phyloP scores from a whole-genome alignment of 2,888 invertebrate species.

The Gerris lacustris region DNA sequence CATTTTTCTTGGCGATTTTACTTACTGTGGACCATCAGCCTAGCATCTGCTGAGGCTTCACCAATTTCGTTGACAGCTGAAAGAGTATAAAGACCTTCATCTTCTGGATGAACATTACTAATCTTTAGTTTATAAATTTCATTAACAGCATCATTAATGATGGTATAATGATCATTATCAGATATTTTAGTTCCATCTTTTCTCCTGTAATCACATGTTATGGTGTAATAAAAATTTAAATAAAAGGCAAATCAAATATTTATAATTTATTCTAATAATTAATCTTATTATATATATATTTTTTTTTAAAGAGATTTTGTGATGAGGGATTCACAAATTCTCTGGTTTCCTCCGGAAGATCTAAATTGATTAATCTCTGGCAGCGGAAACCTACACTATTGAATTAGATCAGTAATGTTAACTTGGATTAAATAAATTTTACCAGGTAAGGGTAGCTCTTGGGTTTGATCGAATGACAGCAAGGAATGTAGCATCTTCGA shows the following conservation, averaged over 20 bases:
- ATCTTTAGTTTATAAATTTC: slow-evolving; percentile 59
- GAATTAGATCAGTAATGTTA: too few species aligned
- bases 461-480: slow-evolving; percentile 81
- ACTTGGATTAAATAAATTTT: slow-evolving; percentile 19
- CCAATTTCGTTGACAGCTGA: slow-evolving; percentile 67
- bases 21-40: slow-evolving; percentile 61
- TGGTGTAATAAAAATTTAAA: too few species aligned
- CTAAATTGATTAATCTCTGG: too few species aligned
- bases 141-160: slow-evolving; percentile 48
- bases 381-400: too few species aligned
- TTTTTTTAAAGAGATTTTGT: too few species aligned
- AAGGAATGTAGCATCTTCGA: slow-evolving; percentile 63
- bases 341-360: too few species aligned
- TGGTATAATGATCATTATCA: slow-evolving; percentile 45
- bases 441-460: slow-evolving; percentile 76
- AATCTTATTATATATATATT: neutral
- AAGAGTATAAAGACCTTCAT: slow-evolving; percentile 66
- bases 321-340: too few species aligned
- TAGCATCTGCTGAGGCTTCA: slow-evolving; percentile 54
- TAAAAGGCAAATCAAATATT: neutral
- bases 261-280: neutral
- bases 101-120: slow-evolving; percentile 54
- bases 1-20: too few species aligned
- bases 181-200: slow-evolving; percentile 37
- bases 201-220: slow-evolving; percentile 18